A percentile compares a stretch with the other conserved stretches of the same genome.
Conservation (phyloP, 2,888 invertebrate species). For the Hylaea fasciaria region DNA sequence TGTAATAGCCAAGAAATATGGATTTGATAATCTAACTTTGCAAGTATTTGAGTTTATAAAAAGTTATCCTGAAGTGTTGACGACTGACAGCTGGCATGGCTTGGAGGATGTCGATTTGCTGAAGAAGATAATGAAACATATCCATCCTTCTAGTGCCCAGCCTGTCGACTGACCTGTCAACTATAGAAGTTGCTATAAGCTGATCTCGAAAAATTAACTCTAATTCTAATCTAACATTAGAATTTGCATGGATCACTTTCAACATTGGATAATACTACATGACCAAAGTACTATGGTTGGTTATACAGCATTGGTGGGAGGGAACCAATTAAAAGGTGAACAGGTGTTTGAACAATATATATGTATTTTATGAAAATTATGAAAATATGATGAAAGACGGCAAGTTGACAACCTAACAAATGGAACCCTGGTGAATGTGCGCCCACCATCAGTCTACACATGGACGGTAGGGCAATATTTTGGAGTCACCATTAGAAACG, state of each 20-base stretch:
- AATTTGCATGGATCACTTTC: not conserved
- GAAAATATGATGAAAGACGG: too few species aligned
- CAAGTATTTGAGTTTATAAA: constrained; percentile 65
- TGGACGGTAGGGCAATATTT: too few species aligned
- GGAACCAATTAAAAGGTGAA: too few species aligned
- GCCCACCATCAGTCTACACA: too few species aligned
- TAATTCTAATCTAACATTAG: too few species aligned
- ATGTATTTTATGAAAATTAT: too few species aligned
- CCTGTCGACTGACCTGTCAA: constrained; percentile 20
- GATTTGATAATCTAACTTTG: constrained; percentile 54
- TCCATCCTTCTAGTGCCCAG: constrained; percentile 18
- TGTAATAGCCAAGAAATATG: constrained; percentile 64
- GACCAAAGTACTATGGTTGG: not conserved
- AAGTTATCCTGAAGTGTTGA: constrained; percentile 60
- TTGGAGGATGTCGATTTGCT: constrained; percentile 66
- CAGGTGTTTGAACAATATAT: too few species aligned
- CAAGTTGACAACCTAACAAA: too few species aligned
- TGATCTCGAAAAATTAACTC: too few species aligned
- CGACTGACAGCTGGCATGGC: constrained; percentile 64
- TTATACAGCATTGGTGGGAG: not conserved
- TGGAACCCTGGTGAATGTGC: too few species aligned
- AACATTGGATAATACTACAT: not conserved
- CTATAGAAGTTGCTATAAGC: not conserved
- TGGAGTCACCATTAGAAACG: too few species aligned
- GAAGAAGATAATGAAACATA: constrained; percentile 61